Conservation (phyloP, 2,888 invertebrate genomes). For the Tenthredo notha region DNA sequence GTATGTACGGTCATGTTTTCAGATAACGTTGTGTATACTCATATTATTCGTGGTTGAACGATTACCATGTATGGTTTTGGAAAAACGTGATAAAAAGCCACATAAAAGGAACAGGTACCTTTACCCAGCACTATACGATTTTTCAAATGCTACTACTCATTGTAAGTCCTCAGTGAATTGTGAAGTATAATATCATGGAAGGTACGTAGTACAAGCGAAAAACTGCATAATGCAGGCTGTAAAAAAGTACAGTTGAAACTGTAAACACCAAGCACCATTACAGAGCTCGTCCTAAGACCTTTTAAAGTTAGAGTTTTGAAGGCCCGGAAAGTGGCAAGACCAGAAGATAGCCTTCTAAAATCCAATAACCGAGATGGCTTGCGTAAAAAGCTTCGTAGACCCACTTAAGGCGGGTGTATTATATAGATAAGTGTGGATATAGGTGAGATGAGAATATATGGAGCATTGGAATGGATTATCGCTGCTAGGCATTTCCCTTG, state of each 20-base stretch:
- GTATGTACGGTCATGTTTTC: neutral
- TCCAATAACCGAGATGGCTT: slow-evolving; percentile 3
- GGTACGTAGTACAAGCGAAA: neutral
- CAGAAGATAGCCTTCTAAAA: slow-evolving; percentile 26
- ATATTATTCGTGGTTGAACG: slow-evolving; percentile 17
- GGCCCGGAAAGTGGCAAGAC: slow-evolving; percentile 13
- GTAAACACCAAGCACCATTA: slow-evolving; percentile 1
- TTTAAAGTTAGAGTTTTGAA: slow-evolving; percentile 21
- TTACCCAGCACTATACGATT: no score
- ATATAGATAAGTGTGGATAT: neutral
- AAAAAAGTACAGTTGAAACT: slow-evolving; percentile 1
- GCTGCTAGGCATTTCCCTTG: slow-evolving; percentile 4
- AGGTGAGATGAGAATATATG: slow-evolving; percentile 13
- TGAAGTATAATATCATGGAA: neutral
- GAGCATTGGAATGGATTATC: slow-evolving; percentile 5
- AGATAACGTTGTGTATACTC: slow-evolving; percentile 7
- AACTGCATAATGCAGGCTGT: slow-evolving; percentile 5
- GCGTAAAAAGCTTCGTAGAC: slow-evolving; percentile 37
- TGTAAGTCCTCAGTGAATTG: neutral
- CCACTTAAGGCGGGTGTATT: slow-evolving; percentile 10
- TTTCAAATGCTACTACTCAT: neutral
- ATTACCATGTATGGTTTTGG: neutral
- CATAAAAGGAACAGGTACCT: neutral
- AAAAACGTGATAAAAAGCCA: neutral
- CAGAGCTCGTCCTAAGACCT: neutral